Evolutionary conservation across 1,140 invertebrate genomes (phyloP), one percentile per base, ranked within the genome.

Genomic region (Leptinotarsa defecta): DNA sequence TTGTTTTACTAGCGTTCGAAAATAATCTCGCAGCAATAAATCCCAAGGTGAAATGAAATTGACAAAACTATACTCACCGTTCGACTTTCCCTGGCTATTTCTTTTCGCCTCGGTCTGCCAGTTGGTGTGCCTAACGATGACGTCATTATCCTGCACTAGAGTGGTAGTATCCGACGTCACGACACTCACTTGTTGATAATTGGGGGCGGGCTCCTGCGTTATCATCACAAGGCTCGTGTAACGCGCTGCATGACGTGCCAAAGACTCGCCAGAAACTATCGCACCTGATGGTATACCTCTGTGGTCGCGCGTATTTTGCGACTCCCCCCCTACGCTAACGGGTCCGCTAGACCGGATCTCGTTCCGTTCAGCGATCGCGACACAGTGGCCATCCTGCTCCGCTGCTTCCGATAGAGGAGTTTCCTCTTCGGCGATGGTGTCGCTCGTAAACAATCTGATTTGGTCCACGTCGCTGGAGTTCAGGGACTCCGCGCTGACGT

Each of bases 211-310:
- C 84, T 92, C 92, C 86, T 93, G 91, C 78, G 92, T 95, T 86
- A 95, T 95, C 93, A 94, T 94, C 85, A 95, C 92, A 87, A 94
- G 89, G 87, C 94, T 95, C 80, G 92, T 93, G 84, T 94, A 95
- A 82, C 92, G 92, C 86, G 92, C 92, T 79, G 89, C 78, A 89
- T 87, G 86, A 83, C 85, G 84, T 84, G 83, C 79, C 83, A 82
- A 84, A 84, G 85, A 86, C 86, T 86, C 84, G 86, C 84, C 86
- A 83, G 80, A 84, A 79, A 81, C 84, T 82, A 78, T 81, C 86
- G 85, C 86, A 77, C 83, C 82, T 85, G 81, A 74, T 69, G 43
- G 74, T 65, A 76, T 78, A 77, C 76, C 79, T 77, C 73, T 68
- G 52, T 57, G 52, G 71, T 76, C 61, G 61, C 78, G 72, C 74